A percentile compares a stretch with the other conserved stretches of the same genome.
Conservation (phyloP, 1,140 invertebrate genomes). For the Drosophila teissieri region DNA sequence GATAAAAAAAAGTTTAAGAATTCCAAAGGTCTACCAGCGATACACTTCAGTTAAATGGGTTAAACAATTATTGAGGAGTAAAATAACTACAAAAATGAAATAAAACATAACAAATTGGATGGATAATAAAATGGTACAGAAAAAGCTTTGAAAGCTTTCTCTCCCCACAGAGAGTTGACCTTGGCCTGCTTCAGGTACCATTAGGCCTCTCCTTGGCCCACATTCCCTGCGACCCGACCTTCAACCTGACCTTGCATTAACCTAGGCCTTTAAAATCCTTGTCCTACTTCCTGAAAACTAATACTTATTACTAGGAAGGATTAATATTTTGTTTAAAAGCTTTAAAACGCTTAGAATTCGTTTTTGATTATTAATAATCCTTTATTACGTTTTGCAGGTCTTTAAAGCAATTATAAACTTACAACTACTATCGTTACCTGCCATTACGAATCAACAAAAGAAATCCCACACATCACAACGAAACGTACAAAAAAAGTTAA, state of each 20-base stretch:
- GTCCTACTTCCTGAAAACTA: conserved; percentile 8
- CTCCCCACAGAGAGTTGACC: conserved; percentile 31
- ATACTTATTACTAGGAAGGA: not conserved
- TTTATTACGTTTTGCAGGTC: conserved; percentile 17
- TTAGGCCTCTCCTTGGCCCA: conserved; percentile 61
- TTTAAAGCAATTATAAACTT: conserved; percentile 29
- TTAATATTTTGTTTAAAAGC: too few relatives aligned
- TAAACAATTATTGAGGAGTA: not conserved
- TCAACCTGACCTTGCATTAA: conserved; percentile 45
- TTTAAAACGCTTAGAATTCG: too few relatives aligned
- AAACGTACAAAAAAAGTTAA: conserved; percentile 49
- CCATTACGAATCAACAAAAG: conserved; percentile 15
- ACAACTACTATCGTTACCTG: conserved; percentile 64
- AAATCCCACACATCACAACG: conserved; percentile 48
- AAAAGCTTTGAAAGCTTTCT: conserved; percentile 38
- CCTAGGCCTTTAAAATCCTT: conserved; percentile 25
- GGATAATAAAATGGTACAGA: not conserved
- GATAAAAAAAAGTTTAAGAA: too few relatives aligned
- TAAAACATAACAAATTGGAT: not conserved
- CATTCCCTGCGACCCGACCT: conserved; percentile 26
- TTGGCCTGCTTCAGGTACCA: conserved; percentile 35
- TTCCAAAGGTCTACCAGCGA: too few relatives aligned
- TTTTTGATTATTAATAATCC: too few relatives aligned
- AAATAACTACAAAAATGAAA: not conserved
- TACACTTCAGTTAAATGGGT: too few relatives aligned